Evolutionary conservation across 2,113 vertebrate genomes (phyloP).

Genomic region (Capreolus pygargus): DNA sequence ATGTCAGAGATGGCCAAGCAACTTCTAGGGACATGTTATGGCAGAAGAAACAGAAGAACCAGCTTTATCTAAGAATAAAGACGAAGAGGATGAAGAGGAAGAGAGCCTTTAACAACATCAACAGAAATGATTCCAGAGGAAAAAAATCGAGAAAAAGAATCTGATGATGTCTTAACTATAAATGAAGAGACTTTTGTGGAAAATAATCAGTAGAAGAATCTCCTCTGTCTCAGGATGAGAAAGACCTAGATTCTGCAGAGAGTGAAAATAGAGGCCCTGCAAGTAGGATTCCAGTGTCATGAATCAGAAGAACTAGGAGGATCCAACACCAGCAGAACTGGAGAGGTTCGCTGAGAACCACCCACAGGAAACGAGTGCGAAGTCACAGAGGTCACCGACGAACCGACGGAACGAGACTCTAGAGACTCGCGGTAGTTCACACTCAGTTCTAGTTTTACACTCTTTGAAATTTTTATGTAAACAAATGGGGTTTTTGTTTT

Average conservation of each 20-base stretch:
- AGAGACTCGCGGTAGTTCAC: slow-evolving; percentile 87
- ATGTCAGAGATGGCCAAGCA: slow-evolving; percentile 78
- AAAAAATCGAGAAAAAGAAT: slow-evolving; percentile 80
- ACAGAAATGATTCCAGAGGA: slow-evolving; percentile 80
- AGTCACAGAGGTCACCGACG: slow-evolving; percentile 87
- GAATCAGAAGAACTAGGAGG: slow-evolving; percentile 80
- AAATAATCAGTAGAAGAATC: slow-evolving; percentile 89
- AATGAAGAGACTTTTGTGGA: slow-evolving; percentile 86
- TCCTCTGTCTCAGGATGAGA: slow-evolving; percentile 80
- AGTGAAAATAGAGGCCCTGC: slow-evolving; percentile 83
- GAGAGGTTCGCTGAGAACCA: slow-evolving; percentile 85
- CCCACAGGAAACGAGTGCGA: slow-evolving; percentile 85
- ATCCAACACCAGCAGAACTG: slow-evolving; percentile 82
- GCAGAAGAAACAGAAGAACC: slow-evolving; percentile 81
- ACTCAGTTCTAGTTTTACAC: slow-evolving; percentile 86
- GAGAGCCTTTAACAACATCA: slow-evolving; percentile 90
- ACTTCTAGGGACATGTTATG: slow-evolving; percentile 77
- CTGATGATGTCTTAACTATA: slow-evolving; percentile 84
- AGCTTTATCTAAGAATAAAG: slow-evolving; percentile 85
- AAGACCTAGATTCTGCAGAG: slow-evolving; percentile 80
- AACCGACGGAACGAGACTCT: slow-evolving; percentile 96
- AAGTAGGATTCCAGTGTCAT: slow-evolving; percentile 82
- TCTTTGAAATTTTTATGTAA: slow-evolving; percentile 88
- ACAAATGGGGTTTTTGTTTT: slow-evolving; percentile 91
- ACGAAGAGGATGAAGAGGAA: slow-evolving; percentile 85